A percentile compares a stretch with the other conserved stretches of the same genome.
Evolutionary conservation across 2,113 vertebrate genomes (phyloP).

Genomic region (Lophius piscatorius): DNA sequence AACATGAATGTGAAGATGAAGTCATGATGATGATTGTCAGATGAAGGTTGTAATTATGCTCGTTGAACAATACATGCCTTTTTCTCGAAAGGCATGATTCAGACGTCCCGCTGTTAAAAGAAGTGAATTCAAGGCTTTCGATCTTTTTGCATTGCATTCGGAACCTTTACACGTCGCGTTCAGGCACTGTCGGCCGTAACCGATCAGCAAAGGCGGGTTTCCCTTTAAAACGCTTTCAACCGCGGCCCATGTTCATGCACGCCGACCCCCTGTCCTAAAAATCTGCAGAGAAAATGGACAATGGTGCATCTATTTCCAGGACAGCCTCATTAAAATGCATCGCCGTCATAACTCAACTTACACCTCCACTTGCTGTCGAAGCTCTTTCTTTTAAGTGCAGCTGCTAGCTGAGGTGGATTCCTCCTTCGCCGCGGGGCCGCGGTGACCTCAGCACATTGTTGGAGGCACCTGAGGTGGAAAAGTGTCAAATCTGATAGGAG

Average conservation of each 20-base stretch:
- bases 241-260: constrained; percentile 47
- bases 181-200: constrained; percentile 37
- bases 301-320: constrained; percentile 55
- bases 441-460: constrained; percentile 44
- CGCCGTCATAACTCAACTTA: constrained; percentile 38
- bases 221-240: constrained; percentile 50
- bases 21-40: constrained; percentile 30
- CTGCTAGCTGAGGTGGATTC: constrained; percentile 46
- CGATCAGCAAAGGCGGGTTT: constrained; percentile 43
- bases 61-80: neutral
- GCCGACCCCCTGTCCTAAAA: constrained; percentile 36
- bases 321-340: constrained; percentile 65
- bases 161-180: constrained; percentile 32
- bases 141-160: constrained; percentile 24
- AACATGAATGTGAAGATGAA: too few relatives aligned
- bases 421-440: neutral
- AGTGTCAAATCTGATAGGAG: constrained; percentile 54
- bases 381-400: constrained; percentile 60
- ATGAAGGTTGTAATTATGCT: constrained; percentile 9
- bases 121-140: neutral
- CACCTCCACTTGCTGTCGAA: constrained; percentile 59
- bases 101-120: too few relatives aligned
- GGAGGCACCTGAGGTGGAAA: constrained; percentile 35
- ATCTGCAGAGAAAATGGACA: constrained; percentile 59
- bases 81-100: too few relatives aligned